Evolutionary conservation across 2,113 vertebrate genomes (phyloP).

Genomic region (Odocoileus hemionus): DNA sequence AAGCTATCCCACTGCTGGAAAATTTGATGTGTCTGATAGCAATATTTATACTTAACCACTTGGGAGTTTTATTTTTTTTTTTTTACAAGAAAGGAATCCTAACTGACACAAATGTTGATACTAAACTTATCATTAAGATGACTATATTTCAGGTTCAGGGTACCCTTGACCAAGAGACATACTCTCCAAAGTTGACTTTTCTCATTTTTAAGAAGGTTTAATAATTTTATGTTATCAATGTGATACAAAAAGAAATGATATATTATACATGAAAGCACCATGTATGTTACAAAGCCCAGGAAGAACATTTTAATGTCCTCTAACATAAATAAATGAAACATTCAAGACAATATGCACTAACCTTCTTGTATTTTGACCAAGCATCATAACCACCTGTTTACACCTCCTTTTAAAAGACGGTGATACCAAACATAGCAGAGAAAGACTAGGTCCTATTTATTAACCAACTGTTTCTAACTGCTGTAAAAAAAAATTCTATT

Average conservation of each 20-base stretch:
- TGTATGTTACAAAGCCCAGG: neutral
- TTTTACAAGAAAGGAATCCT: neutral
- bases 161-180: neutral
- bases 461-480: neutral
- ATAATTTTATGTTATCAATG: neutral
- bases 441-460: neutral
- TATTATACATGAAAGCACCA: neutral
- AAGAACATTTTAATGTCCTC: neutral
- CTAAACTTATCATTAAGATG: neutral
- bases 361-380: neutral
- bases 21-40: neutral
- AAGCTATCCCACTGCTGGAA: neutral
- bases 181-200: neutral
- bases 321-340: constrained; percentile 9
- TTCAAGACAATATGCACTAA: neutral
- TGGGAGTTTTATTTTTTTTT: neutral
- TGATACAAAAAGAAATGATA: constrained; percentile 3
- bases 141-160: neutral
- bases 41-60: neutral
- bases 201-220: neutral
- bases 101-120: neutral
- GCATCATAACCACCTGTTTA: neutral
- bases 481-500: neutral
- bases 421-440: neutral
- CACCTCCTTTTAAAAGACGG: neutral